Conservation (phyloP, 2,113 vertebrate species). For the Empidonax traillii region DNA sequence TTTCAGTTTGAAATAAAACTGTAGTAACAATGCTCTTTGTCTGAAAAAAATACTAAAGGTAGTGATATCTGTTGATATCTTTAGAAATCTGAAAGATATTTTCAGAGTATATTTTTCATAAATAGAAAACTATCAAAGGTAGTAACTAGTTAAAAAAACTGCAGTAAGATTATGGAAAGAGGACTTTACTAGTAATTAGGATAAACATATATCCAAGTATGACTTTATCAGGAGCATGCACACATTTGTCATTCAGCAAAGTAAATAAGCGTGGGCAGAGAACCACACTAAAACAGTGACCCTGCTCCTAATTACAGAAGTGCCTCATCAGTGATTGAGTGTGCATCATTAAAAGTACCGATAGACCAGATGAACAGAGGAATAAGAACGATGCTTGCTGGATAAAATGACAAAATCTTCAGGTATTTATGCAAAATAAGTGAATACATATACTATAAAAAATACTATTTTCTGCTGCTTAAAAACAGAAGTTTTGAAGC, state of each 20-base stretch:
- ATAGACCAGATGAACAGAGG: background rate
- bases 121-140: background rate
- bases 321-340: background rate
- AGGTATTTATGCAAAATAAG: background rate
- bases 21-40: background rate
- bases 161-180: background rate
- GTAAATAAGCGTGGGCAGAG: background rate
- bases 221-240: background rate
- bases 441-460: background rate
- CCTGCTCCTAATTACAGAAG: background rate
- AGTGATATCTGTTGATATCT: background rate
- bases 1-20: background rate
- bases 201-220: background rate
- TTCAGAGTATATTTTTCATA: background rate
- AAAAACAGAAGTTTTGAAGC: background rate
- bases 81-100: background rate
- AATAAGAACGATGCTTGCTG: background rate
- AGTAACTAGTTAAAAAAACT: background rate
- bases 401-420: background rate
- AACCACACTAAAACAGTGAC: background rate
- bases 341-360: background rate
- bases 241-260: background rate
- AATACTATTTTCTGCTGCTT: background rate
- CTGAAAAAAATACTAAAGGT: background rate
- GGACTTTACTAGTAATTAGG: background rate